Evolutionary conservation across 1,140 invertebrate genomes (phyloP).

Genomic region (Cryptotermes secundus): DNA sequence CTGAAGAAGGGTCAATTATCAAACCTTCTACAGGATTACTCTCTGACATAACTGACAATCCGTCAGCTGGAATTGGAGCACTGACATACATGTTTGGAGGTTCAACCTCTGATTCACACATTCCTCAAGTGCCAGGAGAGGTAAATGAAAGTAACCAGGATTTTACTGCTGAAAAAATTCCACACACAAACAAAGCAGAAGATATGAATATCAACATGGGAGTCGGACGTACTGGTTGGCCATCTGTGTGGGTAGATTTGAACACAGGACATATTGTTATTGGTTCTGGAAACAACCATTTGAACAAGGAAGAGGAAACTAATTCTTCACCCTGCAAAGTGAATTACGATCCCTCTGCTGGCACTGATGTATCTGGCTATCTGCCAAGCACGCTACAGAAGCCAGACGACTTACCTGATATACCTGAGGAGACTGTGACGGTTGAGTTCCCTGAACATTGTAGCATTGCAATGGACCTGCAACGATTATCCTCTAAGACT

Average conservation of each 20-base stretch:
- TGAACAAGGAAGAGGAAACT: background rate
- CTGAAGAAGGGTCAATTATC: background rate
- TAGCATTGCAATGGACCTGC: slow-evolving; percentile 28
- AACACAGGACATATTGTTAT: background rate
- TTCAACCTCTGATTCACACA: background rate
- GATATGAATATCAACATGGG: background rate
- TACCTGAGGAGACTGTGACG: slow-evolving; percentile 27
- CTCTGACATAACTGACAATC: background rate
- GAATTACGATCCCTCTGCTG: slow-evolving; percentile 10
- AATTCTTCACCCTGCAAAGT: background rate
- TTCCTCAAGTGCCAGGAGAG: background rate
- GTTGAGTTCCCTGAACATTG: slow-evolving; percentile 24
- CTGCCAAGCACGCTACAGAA: slow-evolving; percentile 35
- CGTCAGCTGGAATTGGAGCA: background rate
- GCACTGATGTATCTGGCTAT: slow-evolving; percentile 38
- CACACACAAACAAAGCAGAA: background rate
- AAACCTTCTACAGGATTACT: background rate
- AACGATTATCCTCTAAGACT: slow-evolving; percentile 30
- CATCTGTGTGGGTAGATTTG: background rate
- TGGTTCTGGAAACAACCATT: background rate
- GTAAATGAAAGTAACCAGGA: background rate
- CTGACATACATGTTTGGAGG: background rate
- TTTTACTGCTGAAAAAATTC: background rate
- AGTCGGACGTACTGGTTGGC: background rate
- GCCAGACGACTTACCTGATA: slow-evolving; percentile 40